Base-by-base conservation (phyloP, 2,888 invertebrate species). In the Empis livida region DNA sequence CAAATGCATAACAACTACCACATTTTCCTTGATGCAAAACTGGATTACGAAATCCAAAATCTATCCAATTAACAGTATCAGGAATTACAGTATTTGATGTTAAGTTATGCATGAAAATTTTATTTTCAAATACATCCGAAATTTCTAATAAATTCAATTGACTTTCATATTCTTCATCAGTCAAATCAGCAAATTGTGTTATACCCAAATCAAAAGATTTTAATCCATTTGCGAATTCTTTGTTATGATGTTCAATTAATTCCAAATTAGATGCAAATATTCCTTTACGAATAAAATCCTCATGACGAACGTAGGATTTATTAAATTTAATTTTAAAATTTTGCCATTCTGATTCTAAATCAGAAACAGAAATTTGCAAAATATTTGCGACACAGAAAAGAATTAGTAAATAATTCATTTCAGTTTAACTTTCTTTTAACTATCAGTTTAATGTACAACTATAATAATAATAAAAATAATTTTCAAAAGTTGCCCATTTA, bases 1-100 rank as follows among this genome's bases (percentile, higher is more conserved):
- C 86, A 17, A 39, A 39, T n/a, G 16, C 27, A 15, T 42, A 42
- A 27, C 42, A 42, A 27, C 42, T 42, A 3, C 42, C 42, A 42
- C 42, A 42, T 10, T 80, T 14, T 13, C 43, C 31, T 43, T 43
- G 43, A 17, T 32, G 8, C 14, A 17, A 13, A 16, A 43, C 32
- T 13, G 17, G 17, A 31, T 30, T 43, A 35, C 30, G 30, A 35
- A 35, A 43, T 17, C 43, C 43, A 11, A 30, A 31, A 16, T 43
- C 43, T 17, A 43, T 15, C 43, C 43, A 43, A 43, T 43, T 43
- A 32, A 43, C 43, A 13, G 10, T 31, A 13, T 43, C 20, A n/a
- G 43, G 43, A 27, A 27, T 4, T 23, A 10, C n/a, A 27, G 2
- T 27, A 9, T 27, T 27, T 27, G 23, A 27, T 27, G 9, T 27